Conservation (phyloP, 2,888 invertebrate species). For the Drymonia ruficornis region DNA sequence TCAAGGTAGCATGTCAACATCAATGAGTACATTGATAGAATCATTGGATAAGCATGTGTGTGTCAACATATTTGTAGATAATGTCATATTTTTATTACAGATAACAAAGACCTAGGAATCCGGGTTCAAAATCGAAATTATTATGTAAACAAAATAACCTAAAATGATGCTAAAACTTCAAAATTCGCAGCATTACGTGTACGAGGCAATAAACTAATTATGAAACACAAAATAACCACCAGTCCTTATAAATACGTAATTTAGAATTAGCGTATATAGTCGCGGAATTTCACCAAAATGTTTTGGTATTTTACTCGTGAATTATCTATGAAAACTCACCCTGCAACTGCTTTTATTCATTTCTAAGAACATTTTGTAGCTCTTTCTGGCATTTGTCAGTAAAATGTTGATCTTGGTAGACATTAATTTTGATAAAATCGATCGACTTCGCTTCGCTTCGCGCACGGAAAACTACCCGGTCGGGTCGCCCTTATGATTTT, state of each 20-base stretch:
- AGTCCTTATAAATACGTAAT: neutral
- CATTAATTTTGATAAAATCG: slow-evolving; percentile 49
- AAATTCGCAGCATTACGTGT: too few relatives aligned
- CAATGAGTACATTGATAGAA: too few relatives aligned
- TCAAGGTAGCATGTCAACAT: too few relatives aligned
- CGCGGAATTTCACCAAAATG: neutral
- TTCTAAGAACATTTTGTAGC: slow-evolving; percentile 56
- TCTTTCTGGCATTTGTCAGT: slow-evolving; percentile 56
- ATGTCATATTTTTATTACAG: too few relatives aligned
- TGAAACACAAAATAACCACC: too few relatives aligned
- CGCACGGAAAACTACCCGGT: slow-evolving; percentile 7
- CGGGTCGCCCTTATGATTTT: slow-evolving; percentile 2
- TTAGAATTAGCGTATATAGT: neutral
- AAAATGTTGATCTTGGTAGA: slow-evolving; percentile 65
- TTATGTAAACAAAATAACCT: too few relatives aligned
- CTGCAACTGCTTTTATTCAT: slow-evolving; percentile 53
- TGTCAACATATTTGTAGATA: too few relatives aligned
- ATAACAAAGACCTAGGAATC: too few relatives aligned
- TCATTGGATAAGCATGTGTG: too few relatives aligned
- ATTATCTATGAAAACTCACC: slow-evolving; percentile 56
- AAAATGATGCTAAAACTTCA: too few relatives aligned
- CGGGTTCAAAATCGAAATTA: too few relatives aligned
- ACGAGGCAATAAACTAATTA: too few relatives aligned
- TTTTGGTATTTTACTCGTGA: neutral
- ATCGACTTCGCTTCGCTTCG: slow-evolving; percentile 11